These are phyloP conservation scores for Cyprinella venusta DNA, from an alignment of 2,797 vertebrate species.

Conservation along the genomic window DNA sequence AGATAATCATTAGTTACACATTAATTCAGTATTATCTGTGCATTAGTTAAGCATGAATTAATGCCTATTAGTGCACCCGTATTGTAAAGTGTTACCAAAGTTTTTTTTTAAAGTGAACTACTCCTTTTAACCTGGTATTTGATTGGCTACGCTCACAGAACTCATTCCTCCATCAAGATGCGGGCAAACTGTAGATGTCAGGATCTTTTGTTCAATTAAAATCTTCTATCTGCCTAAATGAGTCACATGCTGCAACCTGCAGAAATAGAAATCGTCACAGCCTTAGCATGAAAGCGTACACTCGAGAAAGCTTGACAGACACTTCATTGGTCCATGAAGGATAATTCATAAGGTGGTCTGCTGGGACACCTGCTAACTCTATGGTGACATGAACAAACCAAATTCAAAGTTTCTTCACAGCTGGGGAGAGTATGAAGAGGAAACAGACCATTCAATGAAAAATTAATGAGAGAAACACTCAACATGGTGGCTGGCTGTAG, in stretches of 20 bases:
- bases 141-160: neutral
- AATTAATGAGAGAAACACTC: conserved; percentile 2
- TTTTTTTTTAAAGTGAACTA: too few species aligned
- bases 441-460: conserved; percentile 34
- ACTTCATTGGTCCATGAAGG: conserved; percentile 26
- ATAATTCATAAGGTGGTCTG: conserved; percentile 19
- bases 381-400: conserved; percentile 28
- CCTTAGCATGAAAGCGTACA: neutral
- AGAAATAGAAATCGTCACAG: neutral
- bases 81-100: too few species aligned
- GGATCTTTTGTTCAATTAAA: neutral
- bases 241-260: neutral
- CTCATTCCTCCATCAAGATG: neutral
- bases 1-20: too few species aligned
- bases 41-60: too few species aligned
- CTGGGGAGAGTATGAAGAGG: conserved; percentile 32
- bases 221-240: neutral
- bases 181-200: neutral
- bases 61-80: too few species aligned
- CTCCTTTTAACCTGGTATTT: neutral
- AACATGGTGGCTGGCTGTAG: conserved; percentile 5
- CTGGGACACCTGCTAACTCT: conserved; percentile 32
- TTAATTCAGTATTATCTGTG: too few species aligned
- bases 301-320: neutral
- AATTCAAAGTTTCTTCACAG: conserved; percentile 35